A percentile compares a stretch with the other conserved stretches of the same genome.
These are phyloP conservation scores for Drosophila algonquin DNA, from an alignment of 2,888 invertebrate species.

Conservation along the genomic window DNA sequence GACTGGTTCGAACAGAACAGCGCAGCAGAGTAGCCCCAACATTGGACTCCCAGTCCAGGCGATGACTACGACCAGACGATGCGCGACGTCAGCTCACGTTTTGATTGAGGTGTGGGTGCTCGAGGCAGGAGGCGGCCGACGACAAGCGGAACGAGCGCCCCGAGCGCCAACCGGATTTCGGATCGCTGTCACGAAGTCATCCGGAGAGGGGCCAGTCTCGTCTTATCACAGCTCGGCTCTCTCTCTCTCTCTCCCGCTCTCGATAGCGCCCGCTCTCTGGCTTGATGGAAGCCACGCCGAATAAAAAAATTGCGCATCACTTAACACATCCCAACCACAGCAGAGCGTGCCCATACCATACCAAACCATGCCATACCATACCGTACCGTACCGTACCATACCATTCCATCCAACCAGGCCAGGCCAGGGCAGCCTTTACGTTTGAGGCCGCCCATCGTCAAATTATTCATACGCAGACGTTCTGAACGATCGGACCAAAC, in stretches of 20 bases:
- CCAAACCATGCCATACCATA: conserved; percentile 35
- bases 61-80: conserved; percentile 4
- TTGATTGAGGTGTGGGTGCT: conserved; percentile 36
- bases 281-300: conserved; percentile 6
- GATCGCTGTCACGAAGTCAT: neutral
- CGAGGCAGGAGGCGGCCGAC: conserved; percentile 38
- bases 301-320: conserved; percentile 66
- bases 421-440: conserved; percentile 60
- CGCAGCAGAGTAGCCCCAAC: conserved; percentile 24
- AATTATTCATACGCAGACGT: conserved; percentile 76
- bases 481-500: conserved; percentile 66
- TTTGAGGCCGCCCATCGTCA: conserved; percentile 53
- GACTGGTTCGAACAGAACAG: conserved; percentile 28
- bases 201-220: conserved; percentile 8
- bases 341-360: conserved; percentile 20
- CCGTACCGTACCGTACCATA: conserved; percentile 36
- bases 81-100: conserved; percentile 35
- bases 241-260: neutral
- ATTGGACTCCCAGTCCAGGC: conserved; percentile 1
- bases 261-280: neutral
- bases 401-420: conserved; percentile 16
- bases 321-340: conserved; percentile 25
- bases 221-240: conserved; percentile 21
- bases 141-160: conserved; percentile 1
- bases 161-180: conserved; percentile 28